A percentile compares a stretch with the other conserved stretches of the same genome.
phyloP scores from a whole-genome alignment of 1,140 invertebrate species.

The Diabrotica virgifera region DNA sequence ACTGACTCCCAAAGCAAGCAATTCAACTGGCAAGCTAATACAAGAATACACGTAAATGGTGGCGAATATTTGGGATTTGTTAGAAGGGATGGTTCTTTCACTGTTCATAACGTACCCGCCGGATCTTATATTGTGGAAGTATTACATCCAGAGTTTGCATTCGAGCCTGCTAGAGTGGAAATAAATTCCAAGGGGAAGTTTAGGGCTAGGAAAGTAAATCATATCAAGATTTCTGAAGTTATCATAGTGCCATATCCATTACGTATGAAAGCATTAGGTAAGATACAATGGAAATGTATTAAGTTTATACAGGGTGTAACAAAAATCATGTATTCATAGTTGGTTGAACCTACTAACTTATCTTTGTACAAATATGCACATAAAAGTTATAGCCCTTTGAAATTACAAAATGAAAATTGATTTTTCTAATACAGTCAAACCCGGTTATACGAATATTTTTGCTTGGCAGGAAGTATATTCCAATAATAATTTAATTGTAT shows the following conservation, averaged over 20 bases:
- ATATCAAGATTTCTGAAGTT: slow-evolving; percentile 86
- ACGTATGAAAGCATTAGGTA: slow-evolving; percentile 76
- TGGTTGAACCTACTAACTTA: too few species aligned
- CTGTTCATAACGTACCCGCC: slow-evolving; percentile 83
- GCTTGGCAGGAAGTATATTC: too few species aligned
- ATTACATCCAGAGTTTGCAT: slow-evolving; percentile 84
- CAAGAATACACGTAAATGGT: slow-evolving; percentile 80
- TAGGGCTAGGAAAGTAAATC: slow-evolving; percentile 90
- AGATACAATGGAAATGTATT: slow-evolving; percentile 28
- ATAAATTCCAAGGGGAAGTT: slow-evolving; percentile 96
- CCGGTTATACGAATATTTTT: too few species aligned
- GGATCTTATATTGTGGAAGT: slow-evolving; percentile 96
- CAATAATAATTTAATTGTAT: too few species aligned
- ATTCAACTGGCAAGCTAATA: slow-evolving; percentile 72
- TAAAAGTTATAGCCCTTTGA: too few species aligned
- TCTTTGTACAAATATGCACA: too few species aligned
- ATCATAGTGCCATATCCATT: slow-evolving; percentile 89
- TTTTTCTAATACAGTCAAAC: too few species aligned
- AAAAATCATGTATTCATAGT: too few species aligned
- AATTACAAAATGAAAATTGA: too few species aligned
- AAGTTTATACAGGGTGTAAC: too few species aligned
- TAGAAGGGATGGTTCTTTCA: slow-evolving; percentile 90
- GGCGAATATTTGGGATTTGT: slow-evolving; percentile 85
- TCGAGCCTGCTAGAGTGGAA: slow-evolving; percentile 90
- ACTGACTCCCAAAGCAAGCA: slow-evolving; percentile 54